Base-by-base conservation (phyloP, 2,888 invertebrate species). In the Cabera pusaria region DNA sequence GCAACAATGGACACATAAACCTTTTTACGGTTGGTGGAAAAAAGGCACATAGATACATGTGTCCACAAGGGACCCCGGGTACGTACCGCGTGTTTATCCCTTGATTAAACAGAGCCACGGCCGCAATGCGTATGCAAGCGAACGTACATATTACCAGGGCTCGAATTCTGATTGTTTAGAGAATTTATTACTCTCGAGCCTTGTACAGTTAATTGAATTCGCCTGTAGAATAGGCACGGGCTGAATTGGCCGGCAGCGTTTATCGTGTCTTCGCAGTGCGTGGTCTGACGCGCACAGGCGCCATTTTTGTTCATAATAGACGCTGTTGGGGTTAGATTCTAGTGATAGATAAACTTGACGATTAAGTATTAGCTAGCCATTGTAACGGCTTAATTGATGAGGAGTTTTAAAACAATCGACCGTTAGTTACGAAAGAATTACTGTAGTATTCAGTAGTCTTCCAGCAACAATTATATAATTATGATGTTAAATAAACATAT, bases 81-180 rank as follows among this genome's bases (percentile, higher is more conserved):
- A 39, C 39, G 19, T 73, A 81, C 78, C 74, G 49, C 72, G 65
- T 81, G 82, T 83, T 82, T 78, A 81, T 76, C 66, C 84, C 80
- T 86, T 87, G 87, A 87, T 87, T 87, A 87, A 87, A 84, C 84
- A 74, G 69, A 68, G 74, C 72, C 72, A 71, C 70, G 74, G 75
- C 85, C 85, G 85, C 86, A 85, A 70, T 86, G 86, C 87, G 87
- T 81, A 85, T 85, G 87, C 84, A 86, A 73, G 71, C 78, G 78
- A 73, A 80, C 84, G 80, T 77, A 86, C 86, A 84, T 86, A 86
- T 86, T 85, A 86, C 83, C 83, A 78, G 74, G 81, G 71, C 84
- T 86, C 87, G 85, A 86, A 86, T 87, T 86, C 85, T 87, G 87
- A 87, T 87, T 87, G 87, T 87, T 87, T 87, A 86, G 87, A 87